Evolutionary conservation across 1,140 invertebrate species (phyloP).

Genomic region (Ostrea edulis): DNA sequence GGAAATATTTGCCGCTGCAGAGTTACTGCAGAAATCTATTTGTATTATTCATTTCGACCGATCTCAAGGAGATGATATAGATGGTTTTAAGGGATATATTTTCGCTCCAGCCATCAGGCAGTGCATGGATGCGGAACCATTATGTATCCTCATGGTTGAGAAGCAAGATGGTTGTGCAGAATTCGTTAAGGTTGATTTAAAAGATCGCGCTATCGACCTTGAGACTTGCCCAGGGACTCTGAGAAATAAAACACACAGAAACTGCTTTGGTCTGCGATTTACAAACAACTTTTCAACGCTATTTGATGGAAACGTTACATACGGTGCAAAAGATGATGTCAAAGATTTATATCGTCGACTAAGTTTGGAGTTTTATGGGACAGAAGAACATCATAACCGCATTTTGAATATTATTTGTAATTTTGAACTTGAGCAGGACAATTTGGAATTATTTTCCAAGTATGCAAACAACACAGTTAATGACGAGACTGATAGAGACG

Average conservation of each 20-base stretch:
- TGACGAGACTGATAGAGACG: neutral
- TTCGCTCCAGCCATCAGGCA: neutral
- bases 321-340: neutral
- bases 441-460: constrained; percentile 24
- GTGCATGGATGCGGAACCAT: neutral
- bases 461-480: neutral
- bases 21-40: constrained; percentile 20
- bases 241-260: neutral
- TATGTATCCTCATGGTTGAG: neutral
- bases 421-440: constrained; percentile 33
- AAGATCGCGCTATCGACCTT: neutral
- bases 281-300: neutral
- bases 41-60: neutral
- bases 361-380: constrained; percentile 19
- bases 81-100: neutral
- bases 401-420: constrained; percentile 25
- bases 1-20: constrained; percentile 29
- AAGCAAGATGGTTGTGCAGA: neutral
- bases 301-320: neutral
- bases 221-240: neutral
- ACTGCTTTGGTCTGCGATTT: neutral
- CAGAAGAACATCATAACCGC: neutral
- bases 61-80: neutral
- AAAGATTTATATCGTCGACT: constrained; percentile 27
- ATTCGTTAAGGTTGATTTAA: neutral